A percentile compares a stretch with the other conserved stretches of the same genome.
phyloP scores from a whole-genome alignment of 2,888 invertebrate species.

The Teleiodes luculella region DNA sequence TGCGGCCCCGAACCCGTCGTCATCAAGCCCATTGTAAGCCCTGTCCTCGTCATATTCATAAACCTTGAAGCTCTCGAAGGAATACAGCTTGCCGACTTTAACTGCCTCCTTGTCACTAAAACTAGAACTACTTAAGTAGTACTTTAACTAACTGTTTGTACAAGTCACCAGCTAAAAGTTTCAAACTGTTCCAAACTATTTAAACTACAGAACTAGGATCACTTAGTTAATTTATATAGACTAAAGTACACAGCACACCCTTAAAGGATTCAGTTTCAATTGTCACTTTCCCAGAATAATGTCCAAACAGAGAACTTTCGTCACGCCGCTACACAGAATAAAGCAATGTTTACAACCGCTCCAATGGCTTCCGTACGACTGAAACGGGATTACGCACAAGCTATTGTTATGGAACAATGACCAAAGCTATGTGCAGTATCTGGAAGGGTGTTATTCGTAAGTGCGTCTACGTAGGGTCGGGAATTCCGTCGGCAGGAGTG shows the following conservation, averaged over 20 bases:
- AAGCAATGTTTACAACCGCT: slow-evolving; percentile 51
- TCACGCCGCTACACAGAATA: slow-evolving; percentile 31
- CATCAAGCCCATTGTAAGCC: slow-evolving; percentile 57
- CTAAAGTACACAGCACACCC: slow-evolving; percentile 27
- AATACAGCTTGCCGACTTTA: slow-evolving; percentile 75
- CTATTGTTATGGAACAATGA: slow-evolving; percentile 59
- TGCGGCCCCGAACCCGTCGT: slow-evolving; percentile 57
- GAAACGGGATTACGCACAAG: slow-evolving; percentile 56
- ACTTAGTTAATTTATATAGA: slow-evolving; percentile 27
- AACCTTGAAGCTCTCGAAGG: slow-evolving; percentile 74
- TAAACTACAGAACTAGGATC: slow-evolving; percentile 7
- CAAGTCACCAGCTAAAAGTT: slow-evolving; percentile 16
- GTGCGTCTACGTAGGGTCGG: slow-evolving; percentile 30
- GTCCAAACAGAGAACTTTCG: slow-evolving; percentile 35
- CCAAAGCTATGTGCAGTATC: slow-evolving; percentile 23
- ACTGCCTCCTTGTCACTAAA: slow-evolving; percentile 32
- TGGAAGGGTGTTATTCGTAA: slow-evolving; percentile 34
- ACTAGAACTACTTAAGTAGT: slow-evolving; percentile 25
- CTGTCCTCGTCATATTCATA: slow-evolving; percentile 73
- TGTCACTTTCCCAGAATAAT: slow-evolving; percentile 25
- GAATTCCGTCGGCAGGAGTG: slow-evolving; percentile 48
- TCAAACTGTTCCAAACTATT: slow-evolving; percentile 18
- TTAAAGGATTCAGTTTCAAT: slow-evolving; percentile 26
- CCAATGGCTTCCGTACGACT: slow-evolving; percentile 43
- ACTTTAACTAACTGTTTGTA: slow-evolving; percentile 17